Evolutionary conservation across 1,140 invertebrate genomes (phyloP), one percentile per base, ranked within the genome.

Genomic region (Micrasema minimum): DNA sequence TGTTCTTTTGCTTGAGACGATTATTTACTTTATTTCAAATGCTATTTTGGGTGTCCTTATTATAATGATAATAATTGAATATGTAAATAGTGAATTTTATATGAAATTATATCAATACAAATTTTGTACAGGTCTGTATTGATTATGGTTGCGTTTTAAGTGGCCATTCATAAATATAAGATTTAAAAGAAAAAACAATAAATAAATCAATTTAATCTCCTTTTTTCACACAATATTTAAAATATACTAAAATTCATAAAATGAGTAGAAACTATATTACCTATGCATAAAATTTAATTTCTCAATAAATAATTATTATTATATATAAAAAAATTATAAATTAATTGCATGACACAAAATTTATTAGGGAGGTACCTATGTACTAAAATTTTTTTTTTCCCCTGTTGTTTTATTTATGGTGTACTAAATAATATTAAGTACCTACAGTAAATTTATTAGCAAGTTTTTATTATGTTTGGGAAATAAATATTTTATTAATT

Each of bases 21-120:
- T 53, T 31, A 53, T 53, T 53, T 53, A n/a, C 22, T 53, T 31
- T 53, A 18, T 22, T 53, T 53, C 26, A 26, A 31, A 35, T 6
- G 55, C 55, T 38, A 59, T 59, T 59, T 59, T 59, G 6, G 55
- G 35, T 59, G 55, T 59, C 26, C 55, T 59, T 59, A 18, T 41
- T 59, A 20, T 37, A 59, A 0, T 38, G 11, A 38, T 38, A 26
- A 50, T 26, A 53, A 45, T 45, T 45, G 41, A n/a, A 45, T 4
- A 5, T 50, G 46, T 20, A 50, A 6, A 50, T 50, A 50, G 9
- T 45, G 18, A 16, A 50, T 59, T 26, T 53, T 59, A 38, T 59
- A 35, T 59, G 16, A 9, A n/a, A 14, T 2, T n/a, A 18, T 26
- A 26, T 53, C 23, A 14, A 53, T 53, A 2, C 11, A 59, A 59